Conservation (phyloP, 2,113 vertebrate genomes). For the Gavialis gangeticus region DNA sequence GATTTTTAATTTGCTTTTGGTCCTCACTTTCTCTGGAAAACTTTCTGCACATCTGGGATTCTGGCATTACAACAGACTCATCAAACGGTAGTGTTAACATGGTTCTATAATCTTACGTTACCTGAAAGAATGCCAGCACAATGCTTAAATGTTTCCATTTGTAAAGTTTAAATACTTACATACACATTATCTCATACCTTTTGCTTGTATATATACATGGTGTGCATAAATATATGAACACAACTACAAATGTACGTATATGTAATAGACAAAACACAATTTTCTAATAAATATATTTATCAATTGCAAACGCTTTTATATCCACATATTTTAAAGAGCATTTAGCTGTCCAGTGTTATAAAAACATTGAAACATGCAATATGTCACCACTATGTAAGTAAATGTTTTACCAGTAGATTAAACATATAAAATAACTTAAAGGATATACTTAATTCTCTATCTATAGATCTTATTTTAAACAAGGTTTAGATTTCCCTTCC, state of each 20-base stretch:
- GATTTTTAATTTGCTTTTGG: slow-evolving; percentile 87
- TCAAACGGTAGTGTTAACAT: slow-evolving; percentile 99
- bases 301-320: not conserved
- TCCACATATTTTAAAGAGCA: not conserved
- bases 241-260: not conserved
- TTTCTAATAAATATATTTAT: not conserved
- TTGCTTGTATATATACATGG: not conserved
- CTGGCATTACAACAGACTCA: slow-evolving; percentile 93
- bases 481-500: slow-evolving; percentile 19
- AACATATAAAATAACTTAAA: slow-evolving; percentile 25
- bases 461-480: slow-evolving; percentile 59
- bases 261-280: not conserved
- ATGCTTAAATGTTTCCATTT: slow-evolving; percentile 78
- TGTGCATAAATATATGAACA: not conserved
- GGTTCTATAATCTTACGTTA: slow-evolving; percentile 85
- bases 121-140: slow-evolving; percentile 85
- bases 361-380: slow-evolving; percentile 34
- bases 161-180: slow-evolving; percentile 67
- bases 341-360: slow-evolving; percentile 36
- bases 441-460: slow-evolving; percentile 10
- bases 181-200: slow-evolving; percentile 56
- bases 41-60: slow-evolving; percentile 93
- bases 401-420: slow-evolving; percentile 41
- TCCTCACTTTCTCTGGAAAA: slow-evolving; percentile 90
- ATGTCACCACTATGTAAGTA: slow-evolving; percentile 29